Percentiles rank a stretch among this genome's conserved stretches.
Conservation (phyloP, 2,797 vertebrate species). For the Falco berigora region DNA sequence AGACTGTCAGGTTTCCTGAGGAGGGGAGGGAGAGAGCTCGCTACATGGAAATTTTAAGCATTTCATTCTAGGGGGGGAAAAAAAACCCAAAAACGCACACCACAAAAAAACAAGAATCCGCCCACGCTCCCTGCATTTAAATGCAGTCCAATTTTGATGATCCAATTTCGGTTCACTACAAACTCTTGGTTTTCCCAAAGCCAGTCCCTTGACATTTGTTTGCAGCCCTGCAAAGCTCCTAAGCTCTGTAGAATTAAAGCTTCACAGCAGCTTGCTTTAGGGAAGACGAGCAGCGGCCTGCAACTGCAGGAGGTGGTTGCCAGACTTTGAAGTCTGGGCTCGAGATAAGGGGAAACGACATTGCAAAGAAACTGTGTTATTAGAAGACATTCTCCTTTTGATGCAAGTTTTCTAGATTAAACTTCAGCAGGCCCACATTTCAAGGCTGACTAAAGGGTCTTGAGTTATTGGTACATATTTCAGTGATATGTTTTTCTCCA, state of each 20-base stretch:
- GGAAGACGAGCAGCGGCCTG: not conserved
- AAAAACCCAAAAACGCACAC: no score
- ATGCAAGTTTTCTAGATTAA: slow-evolving; percentile 7
- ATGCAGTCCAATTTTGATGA: not conserved
- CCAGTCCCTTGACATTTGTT: not conserved
- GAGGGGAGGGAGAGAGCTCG: not conserved
- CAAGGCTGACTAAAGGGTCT: slow-evolving; percentile 29
- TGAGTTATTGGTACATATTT: slow-evolving; percentile 44
- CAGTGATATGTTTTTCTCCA: slow-evolving; percentile 14
- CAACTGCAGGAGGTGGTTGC: slow-evolving; percentile 13
- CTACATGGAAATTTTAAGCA: not conserved
- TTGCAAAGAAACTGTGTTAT: slow-evolving; percentile 23
- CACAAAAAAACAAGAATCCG: no score
- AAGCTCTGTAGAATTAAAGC: slow-evolving; percentile 31
- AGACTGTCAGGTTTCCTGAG: not conserved
- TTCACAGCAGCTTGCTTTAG: slow-evolving; percentile 25
- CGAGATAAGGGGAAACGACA: not conserved
- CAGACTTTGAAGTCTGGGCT: slow-evolving; percentile 49
- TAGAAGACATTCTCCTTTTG: slow-evolving; percentile 35
- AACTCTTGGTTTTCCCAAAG: not conserved
- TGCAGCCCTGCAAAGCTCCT: slow-evolving; percentile 29
- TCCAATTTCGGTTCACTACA: not conserved
- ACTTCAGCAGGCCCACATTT: slow-evolving; percentile 15
- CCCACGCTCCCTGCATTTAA: not conserved
- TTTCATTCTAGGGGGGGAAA: not conserved